phyloP scores from a whole-genome alignment of 1,140 invertebrate genomes.

The Solenopsis fugax region DNA sequence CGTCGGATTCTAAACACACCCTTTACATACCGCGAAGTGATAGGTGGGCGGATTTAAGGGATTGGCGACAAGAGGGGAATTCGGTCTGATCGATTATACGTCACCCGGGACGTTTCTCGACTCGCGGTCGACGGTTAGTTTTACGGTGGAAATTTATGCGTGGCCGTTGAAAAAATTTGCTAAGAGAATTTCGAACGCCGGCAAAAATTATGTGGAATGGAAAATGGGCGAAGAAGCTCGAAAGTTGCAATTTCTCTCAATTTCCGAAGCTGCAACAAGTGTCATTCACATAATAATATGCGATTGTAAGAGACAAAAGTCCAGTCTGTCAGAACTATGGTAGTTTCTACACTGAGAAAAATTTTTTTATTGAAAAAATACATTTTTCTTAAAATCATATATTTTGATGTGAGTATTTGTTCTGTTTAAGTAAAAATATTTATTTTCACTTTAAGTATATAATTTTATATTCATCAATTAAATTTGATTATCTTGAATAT shows the following conservation, averaged over 20 bases:
- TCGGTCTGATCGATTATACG: slow-evolving; percentile 78
- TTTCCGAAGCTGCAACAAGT: neutral
- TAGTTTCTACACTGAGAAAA: too few relatives aligned
- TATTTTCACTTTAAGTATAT: too few relatives aligned
- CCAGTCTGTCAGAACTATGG: neutral
- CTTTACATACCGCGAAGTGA: slow-evolving; percentile 75
- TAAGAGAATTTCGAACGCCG: neutral
- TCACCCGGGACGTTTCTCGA: slow-evolving; percentile 62
- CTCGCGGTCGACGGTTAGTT: slow-evolving; percentile 52
- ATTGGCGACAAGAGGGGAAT: slow-evolving; percentile 71
- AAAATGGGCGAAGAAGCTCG: neutral
- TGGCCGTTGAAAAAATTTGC: slow-evolving; percentile 20
- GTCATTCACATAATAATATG: neutral
- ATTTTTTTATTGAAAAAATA: too few relatives aligned
- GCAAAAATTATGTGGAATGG: neutral
- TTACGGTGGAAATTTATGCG: slow-evolving; percentile 30
- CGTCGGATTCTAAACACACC: slow-evolving; percentile 78
- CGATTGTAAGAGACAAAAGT: neutral
- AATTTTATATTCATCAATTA: too few relatives aligned
- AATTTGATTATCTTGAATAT: too few relatives aligned
- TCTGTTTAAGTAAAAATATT: too few relatives aligned
- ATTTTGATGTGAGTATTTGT: too few relatives aligned
- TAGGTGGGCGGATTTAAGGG: slow-evolving; percentile 76
- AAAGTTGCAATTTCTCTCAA: neutral
- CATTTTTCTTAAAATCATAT: too few relatives aligned